Percentiles rank a stretch among this genome's conserved stretches.
phyloP scores from a whole-genome alignment of 2,888 invertebrate species.

The Hemicrepidius hirtus region DNA sequence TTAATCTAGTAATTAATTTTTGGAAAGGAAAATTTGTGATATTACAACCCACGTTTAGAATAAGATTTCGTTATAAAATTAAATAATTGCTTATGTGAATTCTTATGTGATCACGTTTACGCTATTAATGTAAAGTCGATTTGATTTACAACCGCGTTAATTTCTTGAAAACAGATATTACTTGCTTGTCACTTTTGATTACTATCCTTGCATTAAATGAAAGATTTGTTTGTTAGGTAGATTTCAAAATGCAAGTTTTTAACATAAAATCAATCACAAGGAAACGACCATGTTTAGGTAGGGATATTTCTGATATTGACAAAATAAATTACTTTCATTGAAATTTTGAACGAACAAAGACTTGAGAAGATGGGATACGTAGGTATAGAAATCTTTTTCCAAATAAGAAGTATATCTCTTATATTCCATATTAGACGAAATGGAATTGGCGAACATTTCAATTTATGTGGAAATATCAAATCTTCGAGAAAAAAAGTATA shows the following conservation, averaged over 20 bases:
- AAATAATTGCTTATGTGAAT: slow-evolving; percentile 9
- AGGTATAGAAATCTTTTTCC: no score
- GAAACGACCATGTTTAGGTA: no score
- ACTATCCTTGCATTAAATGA: neutral
- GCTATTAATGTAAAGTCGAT: slow-evolving; percentile 24
- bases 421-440: no score
- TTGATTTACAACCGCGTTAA: slow-evolving; percentile 37
- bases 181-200: slow-evolving; percentile 34
- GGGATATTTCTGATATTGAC: neutral
- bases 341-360: neutral
- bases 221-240: neutral
- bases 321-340: neutral
- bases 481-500: no score
- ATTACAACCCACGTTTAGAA: neutral
- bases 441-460: no score
- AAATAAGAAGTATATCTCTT: no score
- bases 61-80: slow-evolving; percentile 6
- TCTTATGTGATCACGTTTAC: slow-evolving; percentile 36
- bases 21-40: no score
- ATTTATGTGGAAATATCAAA: no score
- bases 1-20: no score
- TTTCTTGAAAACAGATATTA: slow-evolving; percentile 41
- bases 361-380: neutral
- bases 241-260: no score
- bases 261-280: neutral